Percentiles rank a stretch among this genome's conserved stretches.
Evolutionary conservation across 23 tunicate species (phyloP).

Genomic region (Pegea sp.): DNA sequence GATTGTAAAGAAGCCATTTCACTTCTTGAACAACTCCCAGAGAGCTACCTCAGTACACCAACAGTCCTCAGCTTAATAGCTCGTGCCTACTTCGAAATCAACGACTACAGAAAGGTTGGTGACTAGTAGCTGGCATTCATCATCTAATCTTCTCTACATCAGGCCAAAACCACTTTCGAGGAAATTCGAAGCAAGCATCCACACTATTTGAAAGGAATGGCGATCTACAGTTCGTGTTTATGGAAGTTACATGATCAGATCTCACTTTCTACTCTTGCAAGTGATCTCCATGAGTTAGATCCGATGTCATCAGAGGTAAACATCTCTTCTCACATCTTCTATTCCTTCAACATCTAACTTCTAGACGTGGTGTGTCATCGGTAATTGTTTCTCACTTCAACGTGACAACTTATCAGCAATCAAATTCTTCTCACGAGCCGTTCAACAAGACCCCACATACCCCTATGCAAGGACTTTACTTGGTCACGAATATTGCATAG

Average conservation of each 20-base stretch:
- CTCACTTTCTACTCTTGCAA: slow-evolving; percentile 58
- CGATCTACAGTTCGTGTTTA: slow-evolving; percentile 77
- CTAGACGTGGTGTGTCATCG: slow-evolving; percentile 94
- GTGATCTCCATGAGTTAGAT: slow-evolving; percentile 31
- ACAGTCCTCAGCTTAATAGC: slow-evolving; percentile 63
- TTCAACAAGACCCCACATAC: slow-evolving; percentile 53
- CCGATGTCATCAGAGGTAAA: slow-evolving; percentile 58
- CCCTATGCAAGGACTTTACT: slow-evolving; percentile 78
- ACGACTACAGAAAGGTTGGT: slow-evolving; percentile 58
- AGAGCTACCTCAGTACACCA: slow-evolving; percentile 35
- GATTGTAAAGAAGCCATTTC: slow-evolving; percentile 47
- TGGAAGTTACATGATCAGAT: slow-evolving; percentile 65
- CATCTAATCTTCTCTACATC: no score
- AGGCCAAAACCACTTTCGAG: slow-evolving; percentile 6
- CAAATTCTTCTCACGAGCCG: slow-evolving; percentile 64
- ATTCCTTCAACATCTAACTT: no score
- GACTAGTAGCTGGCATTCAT: no score
- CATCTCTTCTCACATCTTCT: not conserved
- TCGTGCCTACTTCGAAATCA: slow-evolving; percentile 67
- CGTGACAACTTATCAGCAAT: slow-evolving; percentile 68
- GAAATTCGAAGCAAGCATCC: slow-evolving; percentile 37
- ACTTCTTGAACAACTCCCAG: slow-evolving; percentile 35
- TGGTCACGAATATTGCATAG: slow-evolving; percentile 63
- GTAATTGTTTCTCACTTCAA: slow-evolving; percentile 84
- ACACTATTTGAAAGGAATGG: slow-evolving; percentile 48